These are phyloP conservation scores for Centropus bengalensis DNA, from an alignment of 2,113 vertebrate species.

Conservation along the genomic window DNA sequence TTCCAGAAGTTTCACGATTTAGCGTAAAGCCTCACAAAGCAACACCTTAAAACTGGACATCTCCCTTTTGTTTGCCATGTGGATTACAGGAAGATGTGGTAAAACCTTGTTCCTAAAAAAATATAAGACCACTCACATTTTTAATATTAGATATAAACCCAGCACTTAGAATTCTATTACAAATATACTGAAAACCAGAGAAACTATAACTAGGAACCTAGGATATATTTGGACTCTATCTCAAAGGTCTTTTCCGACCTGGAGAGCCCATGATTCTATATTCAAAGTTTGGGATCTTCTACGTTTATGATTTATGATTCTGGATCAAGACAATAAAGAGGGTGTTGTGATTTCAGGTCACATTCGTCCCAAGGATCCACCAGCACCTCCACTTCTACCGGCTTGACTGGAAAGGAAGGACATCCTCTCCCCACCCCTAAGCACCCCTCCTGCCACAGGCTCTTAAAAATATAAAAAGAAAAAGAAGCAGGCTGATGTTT, in stretches of 20 bases:
- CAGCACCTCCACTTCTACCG: background rate
- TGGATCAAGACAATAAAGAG: background rate
- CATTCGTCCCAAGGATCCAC: background rate
- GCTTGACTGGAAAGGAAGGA: conserved; percentile 52
- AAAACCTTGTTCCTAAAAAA: background rate
- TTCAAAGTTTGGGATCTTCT: background rate
- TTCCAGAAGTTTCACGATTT: background rate
- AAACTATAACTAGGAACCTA: background rate
- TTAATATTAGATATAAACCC: background rate
- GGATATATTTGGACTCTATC: background rate
- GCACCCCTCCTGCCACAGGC: background rate
- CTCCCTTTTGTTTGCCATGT: background rate
- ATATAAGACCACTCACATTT: background rate
- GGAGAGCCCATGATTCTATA: too few relatives aligned
- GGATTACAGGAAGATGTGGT: background rate
- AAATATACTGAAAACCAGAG: background rate
- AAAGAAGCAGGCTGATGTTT: conserved; percentile 34
- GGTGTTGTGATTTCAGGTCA: background rate
- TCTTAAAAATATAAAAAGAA: background rate
- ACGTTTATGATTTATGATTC: fast-evolving
- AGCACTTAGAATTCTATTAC: background rate
- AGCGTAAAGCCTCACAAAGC: background rate
- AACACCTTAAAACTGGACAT: background rate
- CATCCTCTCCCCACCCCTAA: conserved; percentile 49
- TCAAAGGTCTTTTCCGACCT: too few relatives aligned